A percentile compares a stretch with the other conserved stretches of the same genome.
phyloP scores from a whole-genome alignment of 2,888 invertebrate species.

The Cetonia aurata region DNA sequence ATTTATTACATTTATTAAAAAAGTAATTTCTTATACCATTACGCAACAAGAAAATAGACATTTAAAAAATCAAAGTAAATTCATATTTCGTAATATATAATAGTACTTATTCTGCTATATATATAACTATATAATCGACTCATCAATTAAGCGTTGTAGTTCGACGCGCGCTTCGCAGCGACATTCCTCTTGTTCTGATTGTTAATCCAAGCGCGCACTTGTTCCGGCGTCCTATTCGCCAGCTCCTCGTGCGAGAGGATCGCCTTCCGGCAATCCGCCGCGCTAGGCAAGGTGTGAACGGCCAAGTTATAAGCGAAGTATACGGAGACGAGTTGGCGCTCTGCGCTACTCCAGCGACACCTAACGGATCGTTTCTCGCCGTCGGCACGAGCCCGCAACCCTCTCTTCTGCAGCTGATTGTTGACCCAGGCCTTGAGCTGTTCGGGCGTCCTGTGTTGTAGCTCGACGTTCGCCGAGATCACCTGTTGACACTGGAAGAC shows the following conservation, averaged over 20 bases:
- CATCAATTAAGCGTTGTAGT: too few species aligned
- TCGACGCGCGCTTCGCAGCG: background rate
- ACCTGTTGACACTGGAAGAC: slow-evolving; percentile 31
- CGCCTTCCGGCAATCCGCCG: slow-evolving; percentile 19
- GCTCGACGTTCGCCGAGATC: slow-evolving; percentile 4
- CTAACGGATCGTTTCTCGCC: background rate
- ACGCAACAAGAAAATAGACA: too few species aligned
- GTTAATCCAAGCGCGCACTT: slow-evolving; percentile 34
- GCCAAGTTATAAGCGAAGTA: slow-evolving; percentile 16
- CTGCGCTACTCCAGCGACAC: slow-evolving; percentile 17
- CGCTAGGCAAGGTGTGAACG: slow-evolving; percentile 17
- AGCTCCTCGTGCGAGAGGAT: slow-evolving; percentile 17
- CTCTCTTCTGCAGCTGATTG: slow-evolving; percentile 28
- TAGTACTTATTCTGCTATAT: too few species aligned
- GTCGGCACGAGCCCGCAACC: background rate
- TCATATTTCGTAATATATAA: too few species aligned
- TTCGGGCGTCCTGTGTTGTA: slow-evolving; percentile 21
- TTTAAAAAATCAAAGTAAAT: too few species aligned
- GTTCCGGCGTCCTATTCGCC: slow-evolving; percentile 23
- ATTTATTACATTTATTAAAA: too few species aligned
- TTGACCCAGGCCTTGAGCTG: slow-evolving; percentile 35
- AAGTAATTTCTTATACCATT: too few species aligned
- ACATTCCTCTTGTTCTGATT: slow-evolving; percentile 25
- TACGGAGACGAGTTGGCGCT: slow-evolving; percentile 7
- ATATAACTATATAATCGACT: too few species aligned